phyloP scores from a whole-genome alignment of 2,888 invertebrate species.

The Meghimatium bilineatum region DNA sequence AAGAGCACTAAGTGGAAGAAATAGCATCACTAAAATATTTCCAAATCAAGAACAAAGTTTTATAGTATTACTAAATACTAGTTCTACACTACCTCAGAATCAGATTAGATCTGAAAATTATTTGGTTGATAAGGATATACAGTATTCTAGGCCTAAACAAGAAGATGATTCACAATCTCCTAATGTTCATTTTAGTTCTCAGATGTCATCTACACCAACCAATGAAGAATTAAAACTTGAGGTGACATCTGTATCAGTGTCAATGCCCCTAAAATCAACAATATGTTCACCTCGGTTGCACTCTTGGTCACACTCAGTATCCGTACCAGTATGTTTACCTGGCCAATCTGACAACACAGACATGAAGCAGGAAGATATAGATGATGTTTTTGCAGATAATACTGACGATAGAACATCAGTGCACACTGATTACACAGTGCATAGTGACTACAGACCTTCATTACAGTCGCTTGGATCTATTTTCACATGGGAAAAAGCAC shows the following conservation, averaged over 20 bases:
- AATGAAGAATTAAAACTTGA: slow-evolving; percentile 3
- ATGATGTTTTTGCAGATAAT: slow-evolving; percentile 13
- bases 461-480: slow-evolving; percentile 19
- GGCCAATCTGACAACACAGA: not conserved
- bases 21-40: not conserved
- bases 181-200: not conserved
- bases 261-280: not conserved
- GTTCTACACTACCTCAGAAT: not conserved
- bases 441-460: not conserved
- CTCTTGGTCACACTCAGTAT: not conserved
- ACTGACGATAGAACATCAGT: not conserved
- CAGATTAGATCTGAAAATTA: not conserved
- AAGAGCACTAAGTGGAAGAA: not conserved
- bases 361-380: not conserved
- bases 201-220: not conserved
- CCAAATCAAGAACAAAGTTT: not conserved
- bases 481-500: slow-evolving; percentile 38
- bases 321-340: not conserved
- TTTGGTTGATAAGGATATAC: not conserved
- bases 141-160: not conserved
- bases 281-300: not conserved
- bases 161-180: not conserved
- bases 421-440: not conserved
- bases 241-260: slow-evolving; percentile 24
- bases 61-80: not conserved